phyloP scores from a whole-genome alignment of 2,797 vertebrate genomes.

The Emydoidea blandingii region DNA sequence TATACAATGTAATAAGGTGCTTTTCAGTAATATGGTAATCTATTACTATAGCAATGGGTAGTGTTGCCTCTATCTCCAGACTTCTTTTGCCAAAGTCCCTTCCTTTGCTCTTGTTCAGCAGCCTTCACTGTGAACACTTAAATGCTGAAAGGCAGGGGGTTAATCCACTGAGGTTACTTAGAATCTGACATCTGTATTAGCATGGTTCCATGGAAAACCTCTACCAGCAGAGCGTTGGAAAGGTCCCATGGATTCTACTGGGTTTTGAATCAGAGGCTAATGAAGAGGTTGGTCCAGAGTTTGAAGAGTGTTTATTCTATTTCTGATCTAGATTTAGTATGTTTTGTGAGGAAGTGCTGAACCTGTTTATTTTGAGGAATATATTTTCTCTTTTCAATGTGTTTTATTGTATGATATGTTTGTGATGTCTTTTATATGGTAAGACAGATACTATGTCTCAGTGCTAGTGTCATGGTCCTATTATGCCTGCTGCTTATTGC shows the following conservation, averaged over 20 bases:
- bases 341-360: not conserved
- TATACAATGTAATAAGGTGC: not conserved
- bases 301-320: not conserved
- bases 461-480: not conserved
- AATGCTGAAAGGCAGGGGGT: not conserved
- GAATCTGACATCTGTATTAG: not conserved
- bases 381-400: not conserved
- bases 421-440: constrained; percentile 19
- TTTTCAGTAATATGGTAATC: not conserved
- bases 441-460: constrained; percentile 6
- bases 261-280: not conserved
- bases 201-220: not conserved
- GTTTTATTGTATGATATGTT: not conserved
- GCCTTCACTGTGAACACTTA: not conserved
- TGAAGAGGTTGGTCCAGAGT: not conserved
- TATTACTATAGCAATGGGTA: not conserved
- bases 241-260: not conserved
- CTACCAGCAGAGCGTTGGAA: not conserved
- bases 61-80: not conserved
- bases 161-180: fast-evolving
- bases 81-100: not conserved
- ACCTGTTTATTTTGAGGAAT: constrained; percentile 6
- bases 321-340: not conserved
- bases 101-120: not conserved
- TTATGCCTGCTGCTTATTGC: not conserved